Evolutionary conservation across 2,888 invertebrate species (phyloP), one percentile per base, ranked within the genome.

Genomic region (Alcis repandata): DNA sequence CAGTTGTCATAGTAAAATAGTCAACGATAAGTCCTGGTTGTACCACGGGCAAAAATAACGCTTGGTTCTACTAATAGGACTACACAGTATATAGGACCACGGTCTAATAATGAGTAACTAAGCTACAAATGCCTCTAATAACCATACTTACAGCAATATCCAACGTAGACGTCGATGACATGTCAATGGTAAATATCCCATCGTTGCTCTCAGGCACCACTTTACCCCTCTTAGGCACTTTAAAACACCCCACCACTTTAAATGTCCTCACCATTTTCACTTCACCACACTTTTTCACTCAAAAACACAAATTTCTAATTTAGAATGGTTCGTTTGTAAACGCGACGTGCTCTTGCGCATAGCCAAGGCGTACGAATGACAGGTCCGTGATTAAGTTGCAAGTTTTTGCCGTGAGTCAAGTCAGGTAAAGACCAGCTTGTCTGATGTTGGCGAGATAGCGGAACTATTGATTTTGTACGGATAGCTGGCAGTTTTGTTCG

Each of bases 161-260:
- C 77, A 93, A 72, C 9, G 92, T 92, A 7, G 88, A 87, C 10
- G 88, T 87, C 51, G 89, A 89, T 4, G 89, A 89, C 88, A 89
- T 85, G 64, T 83, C 90, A 36, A 92, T 90, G 48, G 91, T 91
- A 67, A 81, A 92, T 51, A 92, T 86, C 11, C 88, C 89, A 36
- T 88, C 88, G 1, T 79, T 83, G 70, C 80, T 82, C 1, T 80
- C 71, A 0, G 92, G 92, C 0, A 87, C 86, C 69, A 93, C 91
- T 80, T 91, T 93, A 9, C 81, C 74, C 53, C 91, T 79, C 58
- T 80, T 88, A 8, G 90, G 86, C 84, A 91, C 82, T 72, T 76
- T 86, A 45, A 91, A 91, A 75, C 91, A 91, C 68, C 84, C 76
- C 22, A 87, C 82, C 76, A 91, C 83, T 80, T 84, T 85, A 41